Conservation (phyloP, 2,797 vertebrate species). For the Salmo trutta region DNA sequence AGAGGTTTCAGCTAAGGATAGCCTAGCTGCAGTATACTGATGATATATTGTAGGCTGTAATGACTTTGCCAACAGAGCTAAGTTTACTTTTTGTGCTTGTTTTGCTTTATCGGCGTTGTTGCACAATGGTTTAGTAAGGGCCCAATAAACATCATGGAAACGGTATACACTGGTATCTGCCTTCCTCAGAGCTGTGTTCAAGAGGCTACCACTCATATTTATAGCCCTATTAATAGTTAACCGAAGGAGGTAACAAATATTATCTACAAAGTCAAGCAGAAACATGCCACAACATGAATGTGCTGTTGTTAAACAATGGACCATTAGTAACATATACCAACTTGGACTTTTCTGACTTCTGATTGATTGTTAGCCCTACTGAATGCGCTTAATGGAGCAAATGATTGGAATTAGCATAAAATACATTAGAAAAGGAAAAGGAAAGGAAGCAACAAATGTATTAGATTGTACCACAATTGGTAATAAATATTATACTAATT, state of each 20-base stretch:
- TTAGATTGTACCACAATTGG: neutral
- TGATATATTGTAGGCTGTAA: neutral
- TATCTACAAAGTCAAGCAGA: neutral
- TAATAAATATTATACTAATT: neutral
- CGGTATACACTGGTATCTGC: conserved; percentile 2
- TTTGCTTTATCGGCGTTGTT: neutral
- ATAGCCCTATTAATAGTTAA: conserved; percentile 1
- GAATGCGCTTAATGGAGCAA: neutral
- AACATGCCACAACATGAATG: neutral
- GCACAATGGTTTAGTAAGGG: neutral
- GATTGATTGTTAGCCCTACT: neutral
- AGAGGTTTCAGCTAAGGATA: neutral
- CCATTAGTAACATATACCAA: neutral
- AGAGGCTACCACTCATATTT: conserved; percentile 4
- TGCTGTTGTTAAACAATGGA: neutral
- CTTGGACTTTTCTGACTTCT: neutral
- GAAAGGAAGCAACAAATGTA: neutral
- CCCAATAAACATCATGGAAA: neutral
- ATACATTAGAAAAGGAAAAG: neutral
- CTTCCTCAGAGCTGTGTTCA: neutral
- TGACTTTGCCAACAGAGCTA: neutral
- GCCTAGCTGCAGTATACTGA: neutral
- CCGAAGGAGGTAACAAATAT: neutral
- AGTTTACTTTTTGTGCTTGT: neutral
- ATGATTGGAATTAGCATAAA: neutral